These are phyloP conservation scores for Clamator glandarius DNA, from an alignment of 2,797 vertebrate genomes.

Conservation along the genomic window DNA sequence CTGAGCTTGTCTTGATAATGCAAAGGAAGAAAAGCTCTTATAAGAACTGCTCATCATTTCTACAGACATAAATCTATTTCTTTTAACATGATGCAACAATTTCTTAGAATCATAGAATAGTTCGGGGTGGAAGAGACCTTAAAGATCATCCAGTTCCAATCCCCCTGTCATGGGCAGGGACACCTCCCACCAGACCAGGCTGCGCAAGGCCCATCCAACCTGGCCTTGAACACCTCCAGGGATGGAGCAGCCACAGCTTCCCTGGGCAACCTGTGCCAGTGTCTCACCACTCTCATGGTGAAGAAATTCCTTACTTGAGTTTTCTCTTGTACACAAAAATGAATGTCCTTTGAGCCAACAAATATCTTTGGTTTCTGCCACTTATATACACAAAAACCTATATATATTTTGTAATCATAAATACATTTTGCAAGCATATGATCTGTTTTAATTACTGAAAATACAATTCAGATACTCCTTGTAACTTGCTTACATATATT, in stretches of 20 bases:
- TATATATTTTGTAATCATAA: not conserved
- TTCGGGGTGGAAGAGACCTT: too few relatives aligned
- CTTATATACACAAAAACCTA: not conserved
- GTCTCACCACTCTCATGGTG: too few relatives aligned
- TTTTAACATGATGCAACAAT: not conserved
- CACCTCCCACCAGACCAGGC: too few relatives aligned
- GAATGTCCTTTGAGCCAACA: not conserved
- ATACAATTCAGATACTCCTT: not conserved
- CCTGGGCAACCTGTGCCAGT: too few relatives aligned
- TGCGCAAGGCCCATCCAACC: too few relatives aligned
- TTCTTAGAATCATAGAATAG: too few relatives aligned
- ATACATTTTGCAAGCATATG: not conserved
- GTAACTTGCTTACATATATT: not conserved
- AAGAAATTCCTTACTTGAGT: not conserved
- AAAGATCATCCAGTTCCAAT: too few relatives aligned
- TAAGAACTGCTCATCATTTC: not conserved
- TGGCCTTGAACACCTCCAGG: too few relatives aligned
- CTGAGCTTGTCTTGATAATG: not conserved
- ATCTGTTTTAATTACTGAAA: not conserved
- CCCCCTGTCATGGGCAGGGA: too few relatives aligned
- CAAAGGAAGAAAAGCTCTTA: not conserved
- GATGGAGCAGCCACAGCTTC: too few relatives aligned
- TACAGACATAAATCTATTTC: not conserved
- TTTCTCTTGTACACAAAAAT: not conserved
- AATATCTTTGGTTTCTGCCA: not conserved